Percentiles rank a stretch among this genome's conserved stretches.
Conservation (phyloP, 2,888 invertebrate genomes). For the Pharmacophagus antenor region DNA sequence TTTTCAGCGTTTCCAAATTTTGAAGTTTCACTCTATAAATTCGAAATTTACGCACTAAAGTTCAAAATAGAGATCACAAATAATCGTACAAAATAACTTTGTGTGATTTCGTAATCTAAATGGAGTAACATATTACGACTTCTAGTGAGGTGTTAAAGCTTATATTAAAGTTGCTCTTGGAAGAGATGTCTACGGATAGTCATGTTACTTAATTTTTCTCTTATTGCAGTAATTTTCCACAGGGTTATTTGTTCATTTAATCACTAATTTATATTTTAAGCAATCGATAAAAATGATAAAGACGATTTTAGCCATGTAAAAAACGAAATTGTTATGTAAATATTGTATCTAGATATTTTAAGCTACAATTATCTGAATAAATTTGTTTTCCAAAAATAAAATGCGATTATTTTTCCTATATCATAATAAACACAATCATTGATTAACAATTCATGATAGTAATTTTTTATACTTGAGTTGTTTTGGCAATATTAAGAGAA, state of each 20-base stretch:
- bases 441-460: too few relatives aligned
- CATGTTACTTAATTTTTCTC: slow-evolving; percentile 51
- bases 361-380: slow-evolving; percentile 60
- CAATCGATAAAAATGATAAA: slow-evolving; percentile 32
- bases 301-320: slow-evolving; percentile 31
- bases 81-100: background rate
- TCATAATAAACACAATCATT: too few relatives aligned
- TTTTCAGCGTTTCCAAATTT: background rate
- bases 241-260: slow-evolving; percentile 29
- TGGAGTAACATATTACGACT: too few relatives aligned
- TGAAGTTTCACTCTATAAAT: background rate
- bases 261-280: slow-evolving; percentile 24
- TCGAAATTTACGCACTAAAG: too few relatives aligned
- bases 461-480: too few relatives aligned
- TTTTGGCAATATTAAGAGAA: too few relatives aligned
- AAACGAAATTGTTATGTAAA: slow-evolving; percentile 48
- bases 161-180: background rate
- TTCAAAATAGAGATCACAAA: background rate
- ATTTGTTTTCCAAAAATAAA: slow-evolving; percentile 51
- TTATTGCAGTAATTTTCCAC: slow-evolving; percentile 38
- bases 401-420: slow-evolving; percentile 31
- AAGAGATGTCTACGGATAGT: slow-evolving; percentile 37
- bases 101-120: background rate
- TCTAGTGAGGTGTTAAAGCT: background rate
- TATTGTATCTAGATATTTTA: slow-evolving; percentile 55